Evolutionary conservation across 2,113 vertebrate genomes (phyloP).

Genomic region (Hypomesus transpacificus): DNA sequence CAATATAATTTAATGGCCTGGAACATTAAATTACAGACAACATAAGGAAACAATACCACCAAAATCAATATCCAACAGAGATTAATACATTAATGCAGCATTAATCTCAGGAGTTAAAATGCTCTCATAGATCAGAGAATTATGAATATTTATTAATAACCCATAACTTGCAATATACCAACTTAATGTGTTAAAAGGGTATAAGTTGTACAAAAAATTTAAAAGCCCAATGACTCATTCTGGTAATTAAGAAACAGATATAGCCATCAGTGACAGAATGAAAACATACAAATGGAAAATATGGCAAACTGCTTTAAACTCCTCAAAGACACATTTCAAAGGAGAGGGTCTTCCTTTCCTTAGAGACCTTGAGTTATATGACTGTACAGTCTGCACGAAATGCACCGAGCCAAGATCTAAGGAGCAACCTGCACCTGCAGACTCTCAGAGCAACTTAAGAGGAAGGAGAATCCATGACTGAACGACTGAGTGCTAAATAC

Average conservation of each 20-base stretch:
- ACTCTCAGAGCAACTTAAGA: conserved; percentile 5
- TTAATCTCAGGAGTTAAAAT: too few species aligned
- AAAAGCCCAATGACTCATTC: background rate
- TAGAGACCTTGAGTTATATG: conserved; percentile 38
- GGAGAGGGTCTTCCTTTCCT: conserved; percentile 29
- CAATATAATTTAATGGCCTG: too few species aligned
- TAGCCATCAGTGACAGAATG: background rate
- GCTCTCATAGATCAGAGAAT: too few species aligned
- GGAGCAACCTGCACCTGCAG: conserved; percentile 30
- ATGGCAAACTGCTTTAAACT: conserved; percentile 41
- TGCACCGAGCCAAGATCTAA: conserved; percentile 32
- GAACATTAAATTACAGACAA: too few species aligned
- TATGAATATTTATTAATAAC: too few species aligned
- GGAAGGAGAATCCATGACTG: background rate
- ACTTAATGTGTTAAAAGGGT: too few species aligned
- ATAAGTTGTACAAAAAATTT: too few species aligned
- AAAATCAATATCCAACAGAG: too few species aligned
- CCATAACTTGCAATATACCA: too few species aligned
- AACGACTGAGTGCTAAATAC: conserved; percentile 4
- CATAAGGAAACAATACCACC: too few species aligned
- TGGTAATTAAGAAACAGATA: background rate
- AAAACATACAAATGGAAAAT: conserved; percentile 8
- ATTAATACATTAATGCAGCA: too few species aligned
- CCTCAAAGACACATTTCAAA: conserved; percentile 44
- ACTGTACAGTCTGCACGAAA: conserved; percentile 22